These are phyloP conservation scores for Leptogaster cylindrica DNA, from an alignment of 2,888 invertebrate species.

Conservation along the genomic window DNA sequence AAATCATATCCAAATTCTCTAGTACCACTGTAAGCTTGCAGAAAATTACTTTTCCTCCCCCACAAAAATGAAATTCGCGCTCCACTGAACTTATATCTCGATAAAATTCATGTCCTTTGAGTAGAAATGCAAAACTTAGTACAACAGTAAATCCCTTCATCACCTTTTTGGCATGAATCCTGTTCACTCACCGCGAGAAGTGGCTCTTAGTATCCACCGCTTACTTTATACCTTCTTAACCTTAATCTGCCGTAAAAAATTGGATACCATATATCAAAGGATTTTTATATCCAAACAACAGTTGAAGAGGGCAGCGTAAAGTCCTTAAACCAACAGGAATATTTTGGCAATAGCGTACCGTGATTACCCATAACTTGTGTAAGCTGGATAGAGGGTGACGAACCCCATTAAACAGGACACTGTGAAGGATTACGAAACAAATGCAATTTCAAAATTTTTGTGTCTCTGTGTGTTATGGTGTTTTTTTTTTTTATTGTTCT, in stretches of 20 bases:
- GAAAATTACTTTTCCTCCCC: constrained; percentile 19
- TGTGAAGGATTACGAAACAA: constrained; percentile 30
- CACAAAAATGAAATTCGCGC: background rate
- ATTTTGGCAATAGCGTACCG: background rate
- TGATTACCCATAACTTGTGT: constrained; percentile 9
- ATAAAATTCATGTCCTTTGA: constrained; percentile 27
- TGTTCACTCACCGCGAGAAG: background rate
- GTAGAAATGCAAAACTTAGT: constrained; percentile 28
- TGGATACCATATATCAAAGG: constrained; percentile 39
- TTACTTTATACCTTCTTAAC: constrained; percentile 40
- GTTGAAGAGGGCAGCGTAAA: background rate
- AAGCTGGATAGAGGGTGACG: constrained; percentile 7
- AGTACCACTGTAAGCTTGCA: constrained; percentile 28
- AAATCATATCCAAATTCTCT: too few relatives aligned
- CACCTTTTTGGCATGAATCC: constrained; percentile 18
- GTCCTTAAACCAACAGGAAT: constrained; percentile 11
- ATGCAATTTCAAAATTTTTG: constrained; percentile 23
- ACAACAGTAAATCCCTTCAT: constrained; percentile 24
- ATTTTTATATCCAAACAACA: constrained; percentile 30
- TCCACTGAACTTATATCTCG: constrained; percentile 8
- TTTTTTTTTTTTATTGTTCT: background rate
- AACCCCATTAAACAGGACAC: constrained; percentile 29
- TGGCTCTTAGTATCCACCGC: background rate
- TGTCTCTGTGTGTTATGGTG: background rate
- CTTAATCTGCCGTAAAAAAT: constrained; percentile 41